A percentile compares a stretch with the other conserved stretches of the same genome.
Evolutionary conservation across 2,888 invertebrate genomes (phyloP).

Genomic region (Hylaea fasciaria): DNA sequence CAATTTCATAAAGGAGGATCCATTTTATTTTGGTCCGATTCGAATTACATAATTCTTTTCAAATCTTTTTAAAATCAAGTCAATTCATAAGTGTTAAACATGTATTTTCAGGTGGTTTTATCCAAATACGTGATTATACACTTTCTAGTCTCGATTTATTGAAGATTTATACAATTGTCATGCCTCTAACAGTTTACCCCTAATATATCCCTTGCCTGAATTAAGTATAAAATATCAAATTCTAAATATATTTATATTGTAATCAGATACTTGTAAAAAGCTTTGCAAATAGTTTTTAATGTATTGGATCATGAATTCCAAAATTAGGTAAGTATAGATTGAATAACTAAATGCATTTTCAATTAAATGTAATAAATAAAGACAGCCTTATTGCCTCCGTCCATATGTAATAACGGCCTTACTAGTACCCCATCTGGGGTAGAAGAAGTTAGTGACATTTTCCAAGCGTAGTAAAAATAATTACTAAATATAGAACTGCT

Average conservation of each 20-base stretch:
- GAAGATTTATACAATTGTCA: constrained; percentile 61
- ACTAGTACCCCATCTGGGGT: constrained; percentile 19
- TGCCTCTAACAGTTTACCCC: constrained; percentile 34
- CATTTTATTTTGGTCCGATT: too few relatives aligned
- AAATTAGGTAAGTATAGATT: constrained; percentile 6
- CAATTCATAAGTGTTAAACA: too few relatives aligned
- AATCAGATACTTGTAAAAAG: constrained; percentile 2
- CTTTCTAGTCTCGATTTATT: constrained; percentile 81
- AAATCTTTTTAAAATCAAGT: too few relatives aligned
- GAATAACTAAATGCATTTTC: constrained; percentile 3
- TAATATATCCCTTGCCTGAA: constrained; percentile 32
- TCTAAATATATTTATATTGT: constrained; percentile 1
- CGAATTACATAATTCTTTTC: too few relatives aligned
- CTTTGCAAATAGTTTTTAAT: constrained; percentile 6
- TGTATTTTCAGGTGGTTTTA: constrained; percentile 60
- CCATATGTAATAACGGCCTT: constrained; percentile 49
- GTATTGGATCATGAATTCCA: constrained; percentile 13
- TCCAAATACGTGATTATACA: constrained; percentile 67
- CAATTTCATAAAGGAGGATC: too few relatives aligned
- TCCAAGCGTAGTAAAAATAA: background rate
- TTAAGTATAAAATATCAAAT: constrained; percentile 10
- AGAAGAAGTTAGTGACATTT: background rate
- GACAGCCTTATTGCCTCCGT: constrained; percentile 75
- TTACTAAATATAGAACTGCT: background rate
- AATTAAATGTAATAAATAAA: constrained; percentile 14